A percentile compares a stretch with the other conserved stretches of the same genome.
phyloP scores from a whole-genome alignment of 1,140 invertebrate species.

The Acromyrmex heyeri region DNA sequence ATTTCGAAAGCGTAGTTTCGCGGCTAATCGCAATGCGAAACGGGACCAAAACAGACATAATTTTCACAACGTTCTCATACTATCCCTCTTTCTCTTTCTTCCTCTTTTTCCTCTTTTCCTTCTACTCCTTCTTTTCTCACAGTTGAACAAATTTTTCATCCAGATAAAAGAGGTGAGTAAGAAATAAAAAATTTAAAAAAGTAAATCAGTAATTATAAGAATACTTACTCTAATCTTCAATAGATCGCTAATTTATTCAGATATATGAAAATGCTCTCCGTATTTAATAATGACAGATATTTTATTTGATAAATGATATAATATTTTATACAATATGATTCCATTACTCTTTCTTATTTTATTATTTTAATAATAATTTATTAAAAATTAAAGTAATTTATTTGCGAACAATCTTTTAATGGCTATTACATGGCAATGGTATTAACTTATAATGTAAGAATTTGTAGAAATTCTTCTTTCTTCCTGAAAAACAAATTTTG shows the following conservation, averaged over 20 bases:
- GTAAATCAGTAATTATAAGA: not conserved
- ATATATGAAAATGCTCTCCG: conserved; percentile 3
- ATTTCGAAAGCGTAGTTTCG: conserved; percentile 83
- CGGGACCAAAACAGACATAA: conserved; percentile 84
- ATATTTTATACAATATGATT: too few relatives aligned
- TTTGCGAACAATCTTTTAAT: not conserved
- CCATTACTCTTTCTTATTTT: not conserved
- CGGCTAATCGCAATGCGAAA: conserved; percentile 81
- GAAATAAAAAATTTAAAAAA: not conserved
- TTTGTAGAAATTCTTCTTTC: conserved; percentile 3
- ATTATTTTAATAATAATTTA: not conserved
- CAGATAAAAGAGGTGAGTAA: conserved; percentile 27
- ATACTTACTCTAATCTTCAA: not conserved
- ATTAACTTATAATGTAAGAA: not conserved
- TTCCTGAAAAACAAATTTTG: conserved; percentile 6
- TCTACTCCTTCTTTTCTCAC: not conserved
- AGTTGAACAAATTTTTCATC: conserved; percentile 10
- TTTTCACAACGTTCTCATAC: conserved; percentile 68
- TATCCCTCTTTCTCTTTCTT: conserved; percentile 2
- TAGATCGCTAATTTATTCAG: conserved; percentile 18
- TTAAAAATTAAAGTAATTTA: not conserved
- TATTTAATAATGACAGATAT: not conserved
- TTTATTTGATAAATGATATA: not conserved
- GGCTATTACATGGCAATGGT: not conserved
- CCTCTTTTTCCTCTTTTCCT: not conserved